Evolutionary conservation across 2,113 vertebrate genomes (phyloP), one percentile per base, ranked within the genome.

Genomic region (Proterorhinus semilunaris): DNA sequence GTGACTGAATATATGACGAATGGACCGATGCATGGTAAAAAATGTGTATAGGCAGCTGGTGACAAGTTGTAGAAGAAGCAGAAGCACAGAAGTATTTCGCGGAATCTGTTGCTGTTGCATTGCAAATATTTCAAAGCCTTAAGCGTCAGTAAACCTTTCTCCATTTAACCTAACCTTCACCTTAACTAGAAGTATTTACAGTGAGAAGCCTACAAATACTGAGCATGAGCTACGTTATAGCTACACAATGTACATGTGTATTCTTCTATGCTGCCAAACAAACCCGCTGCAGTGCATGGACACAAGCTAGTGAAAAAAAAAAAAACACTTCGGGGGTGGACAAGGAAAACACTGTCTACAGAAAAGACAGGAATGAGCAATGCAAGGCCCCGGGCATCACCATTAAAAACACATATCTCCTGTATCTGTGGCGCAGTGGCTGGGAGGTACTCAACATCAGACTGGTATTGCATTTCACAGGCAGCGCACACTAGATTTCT

Each of bases 321-420:
- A 57, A 36, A 36, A 36, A n/a, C 53, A 57, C 50, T 42, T 50
- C 47, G 47, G 68, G 75, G 62, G 65, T 78, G 81, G 80, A 65
- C 74, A 80, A 65, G 65, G 51, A 69, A 68, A 72, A 68, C 69
- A 65, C 55, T 71, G 58, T 71, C 57, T 52, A 68, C n/a, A 51
- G 51, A 68, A 44, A 50, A 46, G 36, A 62, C 65, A 45, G 16
- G 53, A 71, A 42, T 15, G 62, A 70, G 51, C 8, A 52, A 16
- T 48, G 43, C 43, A 55, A 62, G 44, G 73, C 65, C 48, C 10
- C 44, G 42, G 70, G 62, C 47, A 6, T 78, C 79, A 72, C 54
- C 46, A 63, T 63, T 46, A 63, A 61, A 75, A 21, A 82, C 58
- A 64, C 71, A 71, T 71, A 81, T 74, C 61, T 79, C 69, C 53